These are phyloP conservation scores for Thamnaconus septentrionalis DNA, from an alignment of 2,113 vertebrate species.

Conservation along the genomic window DNA sequence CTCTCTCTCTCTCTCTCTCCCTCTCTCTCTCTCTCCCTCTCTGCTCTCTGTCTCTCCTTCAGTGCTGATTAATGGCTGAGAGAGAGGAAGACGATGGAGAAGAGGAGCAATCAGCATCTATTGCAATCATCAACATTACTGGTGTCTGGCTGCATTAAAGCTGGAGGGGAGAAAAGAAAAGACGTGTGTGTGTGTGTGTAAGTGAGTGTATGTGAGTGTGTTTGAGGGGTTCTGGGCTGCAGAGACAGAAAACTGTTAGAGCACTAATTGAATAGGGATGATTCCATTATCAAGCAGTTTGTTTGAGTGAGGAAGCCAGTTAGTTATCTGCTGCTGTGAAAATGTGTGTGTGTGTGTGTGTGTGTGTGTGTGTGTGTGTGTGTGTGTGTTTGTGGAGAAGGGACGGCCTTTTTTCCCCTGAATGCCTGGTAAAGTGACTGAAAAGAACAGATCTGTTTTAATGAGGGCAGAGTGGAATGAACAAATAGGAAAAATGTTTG, in stretches of 20 bases:
- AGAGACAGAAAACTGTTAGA: conserved; percentile 51
- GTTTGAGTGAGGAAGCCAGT: conserved; percentile 63
- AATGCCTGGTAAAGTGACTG: neutral
- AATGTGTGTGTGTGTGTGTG: neutral
- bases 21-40: conserved; percentile 15
- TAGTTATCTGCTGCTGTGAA: conserved; percentile 53
- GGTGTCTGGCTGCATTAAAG: conserved; percentile 65
- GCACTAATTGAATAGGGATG: conserved; percentile 71
- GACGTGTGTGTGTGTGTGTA: conserved; percentile 6
- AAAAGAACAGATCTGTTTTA: neutral
- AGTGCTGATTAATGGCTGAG: conserved; percentile 66
- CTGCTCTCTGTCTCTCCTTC: conserved; percentile 29
- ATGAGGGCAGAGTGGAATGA: neutral
- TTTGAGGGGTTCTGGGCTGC: conserved; percentile 39
- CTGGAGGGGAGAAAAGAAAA: conserved; percentile 31
- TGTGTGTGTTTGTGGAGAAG: neutral
- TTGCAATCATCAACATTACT: conserved; percentile 65
- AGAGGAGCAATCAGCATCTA: conserved; percentile 60
- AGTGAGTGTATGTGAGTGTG: conserved; percentile 6
- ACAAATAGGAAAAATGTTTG: conserved; percentile 33
- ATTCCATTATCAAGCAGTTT: conserved; percentile 71
- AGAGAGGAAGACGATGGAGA: conserved; percentile 51
- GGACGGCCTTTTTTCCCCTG: neutral
- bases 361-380: conserved; percentile 2
- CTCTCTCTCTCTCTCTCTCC: conserved; percentile 8